phyloP scores from a whole-genome alignment of 30 jellyfish, hydroid and myxozoan species.

The Aurelia aurita complex sp. Pacific region DNA sequence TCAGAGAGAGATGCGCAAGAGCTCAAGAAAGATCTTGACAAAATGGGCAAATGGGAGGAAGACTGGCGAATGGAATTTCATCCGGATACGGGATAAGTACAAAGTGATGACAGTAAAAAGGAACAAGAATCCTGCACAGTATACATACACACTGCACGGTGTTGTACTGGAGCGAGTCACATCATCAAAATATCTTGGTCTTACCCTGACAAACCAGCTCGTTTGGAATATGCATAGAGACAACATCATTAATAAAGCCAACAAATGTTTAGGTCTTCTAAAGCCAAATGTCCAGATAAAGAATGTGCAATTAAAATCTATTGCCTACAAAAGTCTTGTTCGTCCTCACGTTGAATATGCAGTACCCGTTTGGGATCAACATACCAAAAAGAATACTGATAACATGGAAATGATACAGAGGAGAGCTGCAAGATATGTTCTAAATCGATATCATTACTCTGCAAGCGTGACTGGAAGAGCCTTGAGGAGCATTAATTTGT shows the following conservation, averaged over 20 bases:
- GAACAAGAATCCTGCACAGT: slow-evolving; percentile 1
- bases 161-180: slow-evolving; percentile 7
- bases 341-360: slow-evolving; percentile 3
- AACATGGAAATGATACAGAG: no score
- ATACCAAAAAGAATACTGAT: no score
- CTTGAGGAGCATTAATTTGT: no score
- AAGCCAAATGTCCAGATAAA: neutral
- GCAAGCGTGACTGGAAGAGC: no score
- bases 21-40: neutral
- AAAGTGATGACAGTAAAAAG: slow-evolving; percentile 16
- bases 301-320: no score
- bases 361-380: neutral
- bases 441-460: no score
- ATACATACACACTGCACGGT: slow-evolving; percentile 3
- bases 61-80: neutral
- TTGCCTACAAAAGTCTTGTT: neutral
- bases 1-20: neutral
- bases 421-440: no score
- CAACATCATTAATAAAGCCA: slow-evolving; percentile 25
- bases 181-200: slow-evolving; percentile 2
- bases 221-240: neutral
- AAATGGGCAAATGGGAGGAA: slow-evolving; percentile 15
- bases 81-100: neutral
- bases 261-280: slow-evolving; percentile 3
- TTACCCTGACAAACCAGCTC: slow-evolving; percentile 6